Conservation (phyloP, 1,140 invertebrate species). For the Pseudomyrmex dendroicus region DNA sequence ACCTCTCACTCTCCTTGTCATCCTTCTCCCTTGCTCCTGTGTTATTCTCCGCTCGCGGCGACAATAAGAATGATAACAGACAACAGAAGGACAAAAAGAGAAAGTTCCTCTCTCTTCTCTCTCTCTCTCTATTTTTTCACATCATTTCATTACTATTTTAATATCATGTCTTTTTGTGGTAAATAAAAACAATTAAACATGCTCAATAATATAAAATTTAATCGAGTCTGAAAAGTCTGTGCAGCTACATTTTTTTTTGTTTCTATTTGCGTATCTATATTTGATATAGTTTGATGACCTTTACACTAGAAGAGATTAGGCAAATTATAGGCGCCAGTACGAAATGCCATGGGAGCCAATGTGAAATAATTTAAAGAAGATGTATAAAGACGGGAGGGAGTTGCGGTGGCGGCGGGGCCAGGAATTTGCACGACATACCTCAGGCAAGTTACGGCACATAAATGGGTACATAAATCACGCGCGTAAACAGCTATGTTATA, state of each 20-base stretch:
- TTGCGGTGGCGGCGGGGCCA: slow-evolving; percentile 37
- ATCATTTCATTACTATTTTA: too few relatives aligned
- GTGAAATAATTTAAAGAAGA: slow-evolving; percentile 50
- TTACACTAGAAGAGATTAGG: slow-evolving; percentile 42
- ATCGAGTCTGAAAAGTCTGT: too few relatives aligned
- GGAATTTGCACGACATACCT: slow-evolving; percentile 56
- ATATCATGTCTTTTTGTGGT: background rate
- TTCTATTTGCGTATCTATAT: too few relatives aligned
- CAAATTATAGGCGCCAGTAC: slow-evolving; percentile 37
- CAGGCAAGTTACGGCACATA: slow-evolving; percentile 52
- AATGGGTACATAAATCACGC: slow-evolving; percentile 57
- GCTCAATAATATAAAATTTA: background rate
- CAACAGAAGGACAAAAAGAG: slow-evolving; percentile 3
- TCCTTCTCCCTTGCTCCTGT: slow-evolving; percentile 17
- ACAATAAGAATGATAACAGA: slow-evolving; percentile 74
- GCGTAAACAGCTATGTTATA: slow-evolving; percentile 58
- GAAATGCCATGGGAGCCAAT: slow-evolving; percentile 20
- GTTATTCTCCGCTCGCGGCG: slow-evolving; percentile 36
- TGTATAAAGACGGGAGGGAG: slow-evolving; percentile 9
- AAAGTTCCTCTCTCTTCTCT: background rate
- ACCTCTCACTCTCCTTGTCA: background rate
- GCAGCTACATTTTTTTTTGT: too few relatives aligned
- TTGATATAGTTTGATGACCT: slow-evolving; percentile 45
- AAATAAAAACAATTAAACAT: slow-evolving; percentile 15
- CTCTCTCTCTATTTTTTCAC: background rate